Conservation (phyloP, 2,113 vertebrate species). For the Chlorodrepanis virens region DNA sequence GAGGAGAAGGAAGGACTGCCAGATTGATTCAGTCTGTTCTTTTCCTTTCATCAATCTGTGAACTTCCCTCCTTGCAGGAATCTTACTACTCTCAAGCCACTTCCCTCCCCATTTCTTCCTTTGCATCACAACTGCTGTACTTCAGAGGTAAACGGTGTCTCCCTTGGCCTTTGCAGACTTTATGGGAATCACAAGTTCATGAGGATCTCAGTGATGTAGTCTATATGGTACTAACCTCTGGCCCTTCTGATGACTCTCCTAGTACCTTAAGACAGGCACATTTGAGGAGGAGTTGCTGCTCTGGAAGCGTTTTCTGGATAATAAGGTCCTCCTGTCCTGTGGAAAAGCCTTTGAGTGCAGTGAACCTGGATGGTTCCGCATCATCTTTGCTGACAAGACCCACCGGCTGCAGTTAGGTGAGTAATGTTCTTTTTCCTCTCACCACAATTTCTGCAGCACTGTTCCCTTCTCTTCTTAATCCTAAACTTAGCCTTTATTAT, state of each 20-base stretch:
- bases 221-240: background rate
- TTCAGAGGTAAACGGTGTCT: slow-evolving; percentile 44
- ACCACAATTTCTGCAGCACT: background rate
- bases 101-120: slow-evolving; percentile 22
- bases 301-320: slow-evolving; percentile 85
- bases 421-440: background rate
- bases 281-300: slow-evolving; percentile 86
- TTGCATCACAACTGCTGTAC: background rate
- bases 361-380: slow-evolving; percentile 93
- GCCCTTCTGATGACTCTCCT: background rate
- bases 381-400: slow-evolving; percentile 86
- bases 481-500: background rate
- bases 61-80: slow-evolving; percentile 19
- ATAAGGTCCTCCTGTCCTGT: slow-evolving; percentile 85
- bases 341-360: slow-evolving; percentile 88
- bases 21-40: background rate
- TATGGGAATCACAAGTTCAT: background rate
- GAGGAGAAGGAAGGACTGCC: background rate
- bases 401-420: slow-evolving; percentile 83
- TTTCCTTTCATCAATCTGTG: background rate
- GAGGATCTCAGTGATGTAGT: background rate
- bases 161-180: slow-evolving; percentile 8
- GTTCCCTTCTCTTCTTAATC: background rate
- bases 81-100: background rate
- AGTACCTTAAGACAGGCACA: slow-evolving; percentile 84